These are phyloP conservation scores for Stichodactyla mertensii DNA, from an alignment of 64 coral and sea anemone species.

Conservation along the genomic window DNA sequence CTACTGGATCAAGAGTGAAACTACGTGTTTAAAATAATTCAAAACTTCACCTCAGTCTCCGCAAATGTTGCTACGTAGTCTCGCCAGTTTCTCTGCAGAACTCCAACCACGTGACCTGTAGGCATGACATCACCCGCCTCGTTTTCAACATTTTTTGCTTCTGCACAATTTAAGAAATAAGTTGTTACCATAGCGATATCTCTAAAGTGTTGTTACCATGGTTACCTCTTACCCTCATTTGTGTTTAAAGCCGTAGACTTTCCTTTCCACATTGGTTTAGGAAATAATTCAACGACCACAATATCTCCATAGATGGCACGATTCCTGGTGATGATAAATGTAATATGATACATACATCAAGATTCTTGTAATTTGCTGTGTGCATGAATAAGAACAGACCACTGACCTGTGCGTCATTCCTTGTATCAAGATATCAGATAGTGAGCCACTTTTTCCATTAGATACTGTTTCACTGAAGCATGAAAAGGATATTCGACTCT, in stretches of 20 bases:
- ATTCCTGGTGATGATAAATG: conserved; percentile 40
- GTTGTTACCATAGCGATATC: background rate
- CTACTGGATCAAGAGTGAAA: background rate
- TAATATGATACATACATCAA: background rate
- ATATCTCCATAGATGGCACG: conserved; percentile 86
- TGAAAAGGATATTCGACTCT: background rate
- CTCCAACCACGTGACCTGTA: conserved; percentile 66
- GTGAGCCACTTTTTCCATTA: conserved; percentile 34
- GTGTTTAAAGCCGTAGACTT: conserved; percentile 50
- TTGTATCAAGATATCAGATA: conserved; percentile 63
- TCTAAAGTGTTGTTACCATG: background rate
- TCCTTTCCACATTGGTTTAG: conserved; percentile 81
- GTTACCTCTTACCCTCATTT: conserved; percentile 41
- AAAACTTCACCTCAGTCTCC: conserved; percentile 60
- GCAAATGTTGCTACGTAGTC: conserved; percentile 84
- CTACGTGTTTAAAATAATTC: too few species aligned
- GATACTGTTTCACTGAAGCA: conserved; percentile 28
- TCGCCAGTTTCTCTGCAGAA: conserved; percentile 82
- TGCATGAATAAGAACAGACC: background rate
- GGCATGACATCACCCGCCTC: conserved; percentile 43
- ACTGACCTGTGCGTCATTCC: conserved; percentile 28
- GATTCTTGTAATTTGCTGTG: background rate
- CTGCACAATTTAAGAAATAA: conserved; percentile 2
- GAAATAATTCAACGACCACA: conserved; percentile 70
- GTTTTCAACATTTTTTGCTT: background rate